Evolutionary conservation across 2,113 vertebrate species (phyloP), one percentile per base, ranked within the genome.

Genomic region (Chlamydotis undulata): DNA sequence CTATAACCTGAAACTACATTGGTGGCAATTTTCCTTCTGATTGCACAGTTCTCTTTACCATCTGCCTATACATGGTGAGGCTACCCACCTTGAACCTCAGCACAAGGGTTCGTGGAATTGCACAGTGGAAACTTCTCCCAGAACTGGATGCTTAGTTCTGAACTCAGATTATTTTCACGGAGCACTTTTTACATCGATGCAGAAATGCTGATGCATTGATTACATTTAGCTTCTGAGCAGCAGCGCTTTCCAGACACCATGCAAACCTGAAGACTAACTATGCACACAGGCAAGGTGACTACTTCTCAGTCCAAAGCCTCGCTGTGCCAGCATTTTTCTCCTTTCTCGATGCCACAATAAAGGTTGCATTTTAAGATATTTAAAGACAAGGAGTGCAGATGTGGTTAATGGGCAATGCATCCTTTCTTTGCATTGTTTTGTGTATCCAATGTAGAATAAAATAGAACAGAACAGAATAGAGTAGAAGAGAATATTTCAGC

Each of bases 361-460:
- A 78, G 21, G 28, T 10, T 59, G 10, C n/a, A 60, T 57, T 90
- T 81, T 70, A 68, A 75, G 33, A 23, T 37, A 35, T 14, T 41
- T 56, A 33, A 63, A 52, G 37, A 28, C 28, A 57, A 50, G 22
- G 5, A 70, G 6, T 55, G 12, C 12, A 81, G n/a, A 63, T 39
- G 12, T 37, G 2, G 6, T 50, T 86, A 63, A 67, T 0, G 2
- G 35, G 43, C 47, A 63, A 33, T 0, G 0, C 68, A 24, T 71
- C 26, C 31, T 90, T 93, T 78, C 63, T 65, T 50, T 47, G 31
- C 13, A 21, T 12, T 70, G 11, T 56, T 87, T 74, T 45, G 11
- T 57, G 4, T 57, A 45, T 35, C 6, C 78, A 57, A 69, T 47
- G 12, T 6, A 24, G 60, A 22, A 39, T 19, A 6, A 50, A 23